Evolutionary conservation across 2,888 invertebrate genomes (phyloP).

Genomic region (Scrobipalpa costella): DNA sequence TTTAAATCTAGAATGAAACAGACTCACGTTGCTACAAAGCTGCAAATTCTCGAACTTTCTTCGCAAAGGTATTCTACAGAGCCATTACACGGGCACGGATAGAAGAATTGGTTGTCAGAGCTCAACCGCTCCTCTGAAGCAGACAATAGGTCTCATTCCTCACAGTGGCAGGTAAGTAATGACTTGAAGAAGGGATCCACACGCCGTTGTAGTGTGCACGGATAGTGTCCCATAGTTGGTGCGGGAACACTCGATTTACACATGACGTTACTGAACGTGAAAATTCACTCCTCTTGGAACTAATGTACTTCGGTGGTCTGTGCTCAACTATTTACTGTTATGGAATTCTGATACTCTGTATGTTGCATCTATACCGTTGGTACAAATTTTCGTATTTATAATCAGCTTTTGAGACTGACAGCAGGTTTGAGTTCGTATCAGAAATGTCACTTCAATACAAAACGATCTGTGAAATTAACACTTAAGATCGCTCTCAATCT

Average conservation of each 20-base stretch:
- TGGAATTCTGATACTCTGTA: too few species aligned
- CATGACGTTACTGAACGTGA: background rate
- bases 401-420: too few species aligned
- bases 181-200: background rate
- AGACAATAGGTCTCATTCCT: constrained; percentile 8
- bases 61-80: background rate
- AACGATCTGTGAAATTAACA: too few species aligned
- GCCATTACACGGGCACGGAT: background rate
- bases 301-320: background rate
- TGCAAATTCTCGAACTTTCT: background rate
- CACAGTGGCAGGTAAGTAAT: background rate
- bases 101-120: constrained; percentile 3
- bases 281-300: constrained; percentile 1
- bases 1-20: too few species aligned
- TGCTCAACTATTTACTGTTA: constrained; percentile 1
- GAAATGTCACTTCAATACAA: too few species aligned
- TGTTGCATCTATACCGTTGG: too few species aligned
- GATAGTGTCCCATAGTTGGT: background rate
- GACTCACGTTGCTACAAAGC: background rate
- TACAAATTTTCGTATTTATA: too few species aligned
- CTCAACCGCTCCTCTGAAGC: background rate
- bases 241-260: background rate
- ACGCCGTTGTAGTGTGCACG: background rate
- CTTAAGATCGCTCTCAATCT: too few species aligned
- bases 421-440: too few species aligned